phyloP scores from a whole-genome alignment of 2,113 vertebrate species.

The Apteryx owenii region DNA sequence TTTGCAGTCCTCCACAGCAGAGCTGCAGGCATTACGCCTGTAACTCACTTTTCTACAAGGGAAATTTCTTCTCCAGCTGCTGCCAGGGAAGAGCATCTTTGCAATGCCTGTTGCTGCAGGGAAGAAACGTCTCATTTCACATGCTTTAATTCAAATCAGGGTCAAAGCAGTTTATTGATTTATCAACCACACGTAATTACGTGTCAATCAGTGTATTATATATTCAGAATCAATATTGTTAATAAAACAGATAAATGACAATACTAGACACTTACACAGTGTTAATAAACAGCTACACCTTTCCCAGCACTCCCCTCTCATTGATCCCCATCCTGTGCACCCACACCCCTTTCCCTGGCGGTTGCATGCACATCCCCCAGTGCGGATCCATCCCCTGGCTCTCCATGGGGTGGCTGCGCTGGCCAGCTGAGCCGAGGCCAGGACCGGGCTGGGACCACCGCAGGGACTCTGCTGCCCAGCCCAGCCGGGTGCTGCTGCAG shows the following conservation, averaged over 20 bases:
- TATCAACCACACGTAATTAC: not conserved
- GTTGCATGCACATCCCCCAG: not conserved
- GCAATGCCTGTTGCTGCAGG: not conserved
- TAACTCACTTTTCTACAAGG: not conserved
- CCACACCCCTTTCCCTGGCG: not conserved
- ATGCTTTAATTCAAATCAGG: not conserved
- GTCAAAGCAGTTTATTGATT: not conserved
- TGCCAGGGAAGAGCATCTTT: not conserved
- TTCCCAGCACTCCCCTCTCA: not conserved
- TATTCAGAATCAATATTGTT: not conserved
- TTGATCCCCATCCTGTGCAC: rapidly evolving
- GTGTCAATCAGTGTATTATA: not conserved
- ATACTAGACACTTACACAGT: not conserved
- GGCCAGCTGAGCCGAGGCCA: too few relatives aligned
- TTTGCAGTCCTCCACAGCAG: not conserved
- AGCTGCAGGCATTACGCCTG: not conserved
- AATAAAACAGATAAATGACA: not conserved
- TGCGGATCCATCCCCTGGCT: rapidly evolving
- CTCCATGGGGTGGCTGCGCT: too few relatives aligned
- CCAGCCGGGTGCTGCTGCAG: too few relatives aligned
- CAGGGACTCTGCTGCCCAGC: too few relatives aligned
- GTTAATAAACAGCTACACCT: not conserved
- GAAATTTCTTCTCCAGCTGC: not conserved
- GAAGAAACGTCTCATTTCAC: not conserved
- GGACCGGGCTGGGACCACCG: too few relatives aligned